A percentile compares a stretch with the other conserved stretches of the same genome.
Conservation (phyloP, 1,140 invertebrate genomes). For the Gonatopus flavifemur region DNA sequence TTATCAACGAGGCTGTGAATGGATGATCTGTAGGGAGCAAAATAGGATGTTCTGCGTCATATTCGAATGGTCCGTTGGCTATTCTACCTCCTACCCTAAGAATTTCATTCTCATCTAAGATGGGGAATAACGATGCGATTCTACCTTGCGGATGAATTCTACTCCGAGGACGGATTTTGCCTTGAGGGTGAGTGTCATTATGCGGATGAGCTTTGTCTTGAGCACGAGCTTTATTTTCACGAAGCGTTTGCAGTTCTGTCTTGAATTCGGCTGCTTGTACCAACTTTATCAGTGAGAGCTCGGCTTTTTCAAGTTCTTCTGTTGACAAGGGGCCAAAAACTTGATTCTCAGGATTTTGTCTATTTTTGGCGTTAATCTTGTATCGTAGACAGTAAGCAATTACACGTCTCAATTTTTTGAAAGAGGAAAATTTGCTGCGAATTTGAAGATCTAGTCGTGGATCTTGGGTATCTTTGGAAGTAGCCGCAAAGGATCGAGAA, state of each 20-base stretch:
- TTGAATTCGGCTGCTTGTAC: neutral
- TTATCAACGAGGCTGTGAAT: neutral
- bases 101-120: neutral
- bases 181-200: too few species aligned
- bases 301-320: neutral
- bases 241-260: neutral
- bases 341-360: too few species aligned
- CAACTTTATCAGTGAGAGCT: neutral
- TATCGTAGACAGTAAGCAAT: neutral
- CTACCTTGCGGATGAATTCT: too few species aligned
- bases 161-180: too few species aligned
- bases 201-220: too few species aligned
- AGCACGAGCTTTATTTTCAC: too few species aligned
- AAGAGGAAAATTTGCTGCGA: neutral
- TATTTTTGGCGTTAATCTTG: neutral
- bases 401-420: neutral
- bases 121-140: neutral
- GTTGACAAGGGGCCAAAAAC: neutral
- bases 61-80: too few species aligned
- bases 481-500: neutral
- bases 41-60: too few species aligned
- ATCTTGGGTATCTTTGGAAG: too few species aligned
- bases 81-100: neutral
- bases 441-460: too few species aligned
- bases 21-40: neutral